Base-by-base conservation (phyloP, 2,888 invertebrate species). In the Ectemnius lituratus region DNA sequence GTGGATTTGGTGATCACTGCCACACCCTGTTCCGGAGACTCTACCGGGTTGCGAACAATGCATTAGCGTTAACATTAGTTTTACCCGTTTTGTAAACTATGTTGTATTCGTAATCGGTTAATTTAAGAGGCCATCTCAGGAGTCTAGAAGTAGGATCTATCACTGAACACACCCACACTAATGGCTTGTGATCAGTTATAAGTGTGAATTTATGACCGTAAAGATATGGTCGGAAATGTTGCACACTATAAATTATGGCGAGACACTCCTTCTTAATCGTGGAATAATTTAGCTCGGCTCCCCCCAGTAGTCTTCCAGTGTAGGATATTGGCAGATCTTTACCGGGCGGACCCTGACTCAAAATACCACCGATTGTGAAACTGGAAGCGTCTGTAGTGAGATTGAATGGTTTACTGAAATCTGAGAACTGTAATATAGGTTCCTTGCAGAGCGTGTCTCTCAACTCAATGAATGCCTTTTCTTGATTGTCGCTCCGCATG, bases 301-400 rank as follows among this genome's bases (percentile, higher is more conserved):
- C 23, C 0, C 61, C 8, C 2, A 70, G 23, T 0, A 46, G 0
- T 0, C 65, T 2, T 1, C 56, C 64, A 0, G 45, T 6, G 16
- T 70, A 65, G 0, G 70, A 37, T 0, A 65, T 61, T 2, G 65
- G 70, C 13, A 14, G 6, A 11, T 70, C 61, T 4, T 61, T 16
- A 0, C 65, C 70, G 0, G 61, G 52, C 45, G 27, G 14, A 4
- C 61, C 70, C 23, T 70, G 70, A 11, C 65, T 70, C 0, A 70
- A 18, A 0, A 70, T 18, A 0, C 27, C 70, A 5, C 45, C 70
- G 0, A 70, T 45, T 0, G 65, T 65, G 4, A 45, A 23, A 0
- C 27, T 61, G 0, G 60, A 60, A 0, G 65, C 61, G 2, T 69
- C 63, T 13, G 59, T 64, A 1, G 69, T 69, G 0, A 69, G 13